A percentile compares a stretch with the other conserved stretches of the same genome.
phyloP scores from a whole-genome alignment of 2,888 invertebrate species.

The Oligia strigilis region DNA sequence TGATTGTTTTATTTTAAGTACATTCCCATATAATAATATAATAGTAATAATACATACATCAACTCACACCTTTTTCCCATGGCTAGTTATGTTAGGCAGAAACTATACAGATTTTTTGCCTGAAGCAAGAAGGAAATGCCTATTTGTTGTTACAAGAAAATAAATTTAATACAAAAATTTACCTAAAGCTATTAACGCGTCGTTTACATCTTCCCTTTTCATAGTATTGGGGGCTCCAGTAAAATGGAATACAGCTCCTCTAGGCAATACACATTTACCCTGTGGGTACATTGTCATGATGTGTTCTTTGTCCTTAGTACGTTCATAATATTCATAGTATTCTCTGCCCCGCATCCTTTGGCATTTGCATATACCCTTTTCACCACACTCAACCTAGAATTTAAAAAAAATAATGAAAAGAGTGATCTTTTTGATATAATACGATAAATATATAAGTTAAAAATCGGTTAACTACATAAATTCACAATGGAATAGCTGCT shows the following conservation, averaged over 20 bases:
- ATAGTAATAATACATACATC: not conserved
- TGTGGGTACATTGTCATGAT: conserved; percentile 19
- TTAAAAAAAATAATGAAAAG: not conserved
- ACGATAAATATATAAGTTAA: not conserved
- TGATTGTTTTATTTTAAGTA: not conserved
- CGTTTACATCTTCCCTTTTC: conserved; percentile 28
- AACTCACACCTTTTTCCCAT: not conserved
- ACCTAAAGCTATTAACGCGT: conserved; percentile 36
- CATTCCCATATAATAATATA: not conserved
- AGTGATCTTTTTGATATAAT: not conserved
- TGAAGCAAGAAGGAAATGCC: not conserved
- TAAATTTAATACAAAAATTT: not conserved
- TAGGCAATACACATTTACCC: conserved; percentile 20
- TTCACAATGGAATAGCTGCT: too few relatives aligned
- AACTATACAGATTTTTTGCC: not conserved
- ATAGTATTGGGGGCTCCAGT: conserved; percentile 9
- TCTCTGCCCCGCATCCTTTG: conserved; percentile 21
- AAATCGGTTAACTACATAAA: not conserved
- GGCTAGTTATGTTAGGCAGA: not conserved
- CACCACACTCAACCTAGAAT: conserved; percentile 25
- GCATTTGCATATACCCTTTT: conserved; percentile 29
- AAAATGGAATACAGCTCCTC: conserved; percentile 38
- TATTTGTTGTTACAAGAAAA: not conserved
- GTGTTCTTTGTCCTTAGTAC: not conserved
- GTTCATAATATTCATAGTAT: conserved; percentile 29